Conservation (phyloP, 2,113 vertebrate species). For the Charadrius vociferus region DNA sequence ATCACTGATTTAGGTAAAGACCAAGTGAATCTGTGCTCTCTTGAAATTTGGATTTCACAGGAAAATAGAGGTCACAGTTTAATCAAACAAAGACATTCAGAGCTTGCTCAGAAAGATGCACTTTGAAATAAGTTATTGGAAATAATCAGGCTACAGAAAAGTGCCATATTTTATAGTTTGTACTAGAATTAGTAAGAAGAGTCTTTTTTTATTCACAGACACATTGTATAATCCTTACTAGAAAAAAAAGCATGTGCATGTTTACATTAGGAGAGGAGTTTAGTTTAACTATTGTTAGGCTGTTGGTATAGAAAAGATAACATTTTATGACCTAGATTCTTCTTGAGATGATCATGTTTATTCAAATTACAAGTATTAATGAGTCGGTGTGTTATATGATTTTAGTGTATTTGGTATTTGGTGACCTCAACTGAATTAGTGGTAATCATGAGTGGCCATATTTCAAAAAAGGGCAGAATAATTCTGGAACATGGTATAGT, state of each 20-base stretch:
- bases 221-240: not conserved
- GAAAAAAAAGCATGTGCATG: not conserved
- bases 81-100: not conserved
- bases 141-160: not conserved
- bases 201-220: not conserved
- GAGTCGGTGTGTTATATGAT: not conserved
- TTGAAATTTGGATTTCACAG: not conserved
- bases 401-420: not conserved
- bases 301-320: not conserved
- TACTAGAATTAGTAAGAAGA: not conserved
- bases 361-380: not conserved
- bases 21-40: not conserved
- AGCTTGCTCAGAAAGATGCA: not conserved
- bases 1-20: slow-evolving; percentile 95
- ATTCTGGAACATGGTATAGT: not conserved
- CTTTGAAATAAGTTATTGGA: not conserved
- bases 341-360: not conserved
- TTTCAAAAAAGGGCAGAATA: not conserved
- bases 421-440: not conserved
- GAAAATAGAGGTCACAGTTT: not conserved
- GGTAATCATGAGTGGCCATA: not conserved
- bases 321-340: not conserved
- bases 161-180: not conserved
- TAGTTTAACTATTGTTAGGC: not conserved
- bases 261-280: not conserved